phyloP scores from a whole-genome alignment of 2,797 vertebrate species.

The Acomys russatus region DNA sequence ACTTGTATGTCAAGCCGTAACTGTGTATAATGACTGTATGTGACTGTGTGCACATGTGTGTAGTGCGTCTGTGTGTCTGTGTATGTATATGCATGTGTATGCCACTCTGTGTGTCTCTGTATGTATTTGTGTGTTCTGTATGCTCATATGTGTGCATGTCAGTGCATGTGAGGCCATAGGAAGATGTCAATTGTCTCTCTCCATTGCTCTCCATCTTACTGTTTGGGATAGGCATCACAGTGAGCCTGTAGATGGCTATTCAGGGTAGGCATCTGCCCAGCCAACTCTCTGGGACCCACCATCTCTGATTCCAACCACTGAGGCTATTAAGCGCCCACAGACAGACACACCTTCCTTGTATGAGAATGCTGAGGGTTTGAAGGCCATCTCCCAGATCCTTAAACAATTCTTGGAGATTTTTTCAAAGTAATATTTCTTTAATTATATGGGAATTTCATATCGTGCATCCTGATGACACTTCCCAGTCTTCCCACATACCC shows the following conservation, averaged over 20 bases:
- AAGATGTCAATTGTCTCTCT: neutral
- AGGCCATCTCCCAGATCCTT: no score
- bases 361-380: neutral
- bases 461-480: neutral
- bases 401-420: neutral
- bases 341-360: neutral
- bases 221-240: neutral
- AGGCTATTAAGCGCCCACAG: rapidly evolving
- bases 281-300: neutral
- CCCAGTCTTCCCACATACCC: neutral
- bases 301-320: no score
- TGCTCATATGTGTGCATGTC: neutral
- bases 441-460: neutral
- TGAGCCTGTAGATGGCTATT: neutral
- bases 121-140: no score
- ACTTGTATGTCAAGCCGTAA: neutral
- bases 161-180: neutral
- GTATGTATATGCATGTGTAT: neutral
- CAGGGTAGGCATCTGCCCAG: neutral
- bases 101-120: no score
- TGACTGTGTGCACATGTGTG: neutral
- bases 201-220: neutral
- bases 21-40: neutral
- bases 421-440: neutral
- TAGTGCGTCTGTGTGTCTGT: neutral